Conservation (phyloP, 2,797 vertebrate genomes). For the Scyliorhinus canicula region DNA sequence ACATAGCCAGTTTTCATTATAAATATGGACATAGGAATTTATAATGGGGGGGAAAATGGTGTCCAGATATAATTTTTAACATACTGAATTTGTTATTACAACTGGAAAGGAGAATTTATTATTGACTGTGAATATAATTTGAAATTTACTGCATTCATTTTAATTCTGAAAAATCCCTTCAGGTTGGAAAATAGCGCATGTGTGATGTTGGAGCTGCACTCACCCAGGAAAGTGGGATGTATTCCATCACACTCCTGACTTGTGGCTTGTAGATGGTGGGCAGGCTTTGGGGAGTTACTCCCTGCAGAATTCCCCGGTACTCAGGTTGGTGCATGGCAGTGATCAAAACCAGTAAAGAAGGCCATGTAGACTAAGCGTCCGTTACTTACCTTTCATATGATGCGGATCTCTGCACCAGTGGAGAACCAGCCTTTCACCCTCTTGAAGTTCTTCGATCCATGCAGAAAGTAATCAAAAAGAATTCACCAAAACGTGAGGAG, state of each 20-base stretch:
- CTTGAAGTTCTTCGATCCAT: neutral
- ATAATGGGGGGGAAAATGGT: neutral
- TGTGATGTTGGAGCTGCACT: too few relatives aligned
- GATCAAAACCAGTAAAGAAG: neutral
- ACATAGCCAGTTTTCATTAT: neutral
- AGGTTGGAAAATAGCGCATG: too few relatives aligned
- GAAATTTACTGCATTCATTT: neutral
- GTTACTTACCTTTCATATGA: neutral
- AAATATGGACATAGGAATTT: neutral
- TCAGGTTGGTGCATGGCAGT: neutral
- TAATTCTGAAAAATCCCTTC: too few relatives aligned
- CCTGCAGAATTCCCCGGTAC: too few relatives aligned
- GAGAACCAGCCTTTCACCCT: too few relatives aligned
- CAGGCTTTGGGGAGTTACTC: too few relatives aligned
- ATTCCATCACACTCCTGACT: too few relatives aligned
- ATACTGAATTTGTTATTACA: neutral
- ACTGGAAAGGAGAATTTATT: neutral
- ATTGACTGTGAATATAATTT: neutral
- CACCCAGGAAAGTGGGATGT: too few relatives aligned
- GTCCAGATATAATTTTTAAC: neutral
- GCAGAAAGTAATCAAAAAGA: neutral
- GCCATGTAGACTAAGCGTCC: neutral
- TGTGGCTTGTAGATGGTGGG: too few relatives aligned
- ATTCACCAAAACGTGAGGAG: neutral
- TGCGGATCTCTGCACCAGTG: neutral